Percentiles rank a stretch among this genome's conserved stretches.
Conservation (phyloP, 2,888 invertebrate species). For the Hoplodrina ambigua region DNA sequence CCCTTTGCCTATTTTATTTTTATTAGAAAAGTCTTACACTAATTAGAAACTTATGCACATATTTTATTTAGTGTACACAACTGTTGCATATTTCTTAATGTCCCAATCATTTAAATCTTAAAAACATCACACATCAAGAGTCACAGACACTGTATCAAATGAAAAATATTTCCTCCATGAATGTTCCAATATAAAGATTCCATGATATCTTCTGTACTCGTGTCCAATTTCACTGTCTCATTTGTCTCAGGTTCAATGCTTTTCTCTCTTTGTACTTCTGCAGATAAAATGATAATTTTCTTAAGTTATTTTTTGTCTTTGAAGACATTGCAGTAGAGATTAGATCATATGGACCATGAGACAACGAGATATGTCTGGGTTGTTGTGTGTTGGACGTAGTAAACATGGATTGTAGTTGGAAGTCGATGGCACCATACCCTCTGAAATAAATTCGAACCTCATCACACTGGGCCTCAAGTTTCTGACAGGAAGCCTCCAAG, state of each 20-base stretch:
- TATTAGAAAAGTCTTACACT: slow-evolving; percentile 74
- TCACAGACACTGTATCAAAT: slow-evolving; percentile 86
- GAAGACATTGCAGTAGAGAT: slow-evolving; percentile 72
- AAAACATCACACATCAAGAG: slow-evolving; percentile 72
- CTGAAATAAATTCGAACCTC: slow-evolving; percentile 90
- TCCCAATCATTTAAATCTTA: slow-evolving; percentile 71
- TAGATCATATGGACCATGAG: slow-evolving; percentile 92
- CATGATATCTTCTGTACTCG: slow-evolving; percentile 85
- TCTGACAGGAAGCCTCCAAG: slow-evolving; percentile 79
- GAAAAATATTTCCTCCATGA: slow-evolving; percentile 92
- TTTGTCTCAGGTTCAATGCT: slow-evolving; percentile 87
- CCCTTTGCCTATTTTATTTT: slow-evolving; percentile 81
- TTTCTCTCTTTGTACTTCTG: slow-evolving; percentile 89
- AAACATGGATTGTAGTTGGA: slow-evolving; percentile 87
- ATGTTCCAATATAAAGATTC: slow-evolving; percentile 92
- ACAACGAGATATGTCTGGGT: slow-evolving; percentile 92
- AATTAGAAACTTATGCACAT: slow-evolving; percentile 59
- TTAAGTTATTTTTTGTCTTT: slow-evolving; percentile 78
- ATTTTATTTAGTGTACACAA: slow-evolving; percentile 51
- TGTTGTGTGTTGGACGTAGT: slow-evolving; percentile 90
- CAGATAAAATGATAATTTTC: slow-evolving; percentile 87
- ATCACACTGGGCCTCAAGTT: slow-evolving; percentile 82
- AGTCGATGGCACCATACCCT: slow-evolving; percentile 88
- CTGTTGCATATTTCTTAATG: slow-evolving; percentile 66
- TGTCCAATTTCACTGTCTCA: slow-evolving; percentile 85